Evolutionary conservation across 2,888 invertebrate species (phyloP).

Genomic region (Melanchra persicariae): DNA sequence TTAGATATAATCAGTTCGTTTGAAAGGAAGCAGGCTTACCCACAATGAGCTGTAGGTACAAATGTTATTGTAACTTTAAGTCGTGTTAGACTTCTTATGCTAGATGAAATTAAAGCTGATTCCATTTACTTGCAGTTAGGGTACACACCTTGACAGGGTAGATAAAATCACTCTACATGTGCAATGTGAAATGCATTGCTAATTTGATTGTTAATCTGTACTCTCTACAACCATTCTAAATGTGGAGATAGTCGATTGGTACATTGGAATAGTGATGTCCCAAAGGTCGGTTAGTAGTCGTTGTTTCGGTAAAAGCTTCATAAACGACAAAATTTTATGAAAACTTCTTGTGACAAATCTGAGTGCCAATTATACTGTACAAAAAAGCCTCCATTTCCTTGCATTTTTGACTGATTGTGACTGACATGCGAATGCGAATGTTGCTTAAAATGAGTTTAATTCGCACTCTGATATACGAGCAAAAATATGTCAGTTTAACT

Average conservation of each 20-base stretch:
- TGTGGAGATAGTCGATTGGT: slow-evolving; percentile 1
- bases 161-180: slow-evolving; percentile 7
- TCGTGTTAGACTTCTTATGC: neutral
- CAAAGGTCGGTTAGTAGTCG: neutral
- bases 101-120: neutral
- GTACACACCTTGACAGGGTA: slow-evolving; percentile 5
- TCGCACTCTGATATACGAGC: slow-evolving; percentile 5
- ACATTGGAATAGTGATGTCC: slow-evolving; percentile 1
- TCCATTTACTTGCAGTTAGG: neutral
- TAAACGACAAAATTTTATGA: neutral
- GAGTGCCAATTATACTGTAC: too few relatives aligned
- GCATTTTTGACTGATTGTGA: too few relatives aligned
- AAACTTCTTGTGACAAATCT: neutral
- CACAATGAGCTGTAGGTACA: slow-evolving; percentile 1
- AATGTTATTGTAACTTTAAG: slow-evolving; percentile 19
- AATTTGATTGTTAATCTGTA: slow-evolving; percentile 41
- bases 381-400: too few relatives aligned
- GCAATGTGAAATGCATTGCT: slow-evolving; percentile 34
- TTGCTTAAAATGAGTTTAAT: too few relatives aligned
- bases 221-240: slow-evolving; percentile 25
- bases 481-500: neutral
- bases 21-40: slow-evolving; percentile 43
- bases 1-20: slow-evolving; percentile 49
- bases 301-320: neutral
- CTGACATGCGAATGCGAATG: too few relatives aligned